phyloP scores from a whole-genome alignment of 2,888 invertebrate species.

The Linnaemya vulpina region DNA sequence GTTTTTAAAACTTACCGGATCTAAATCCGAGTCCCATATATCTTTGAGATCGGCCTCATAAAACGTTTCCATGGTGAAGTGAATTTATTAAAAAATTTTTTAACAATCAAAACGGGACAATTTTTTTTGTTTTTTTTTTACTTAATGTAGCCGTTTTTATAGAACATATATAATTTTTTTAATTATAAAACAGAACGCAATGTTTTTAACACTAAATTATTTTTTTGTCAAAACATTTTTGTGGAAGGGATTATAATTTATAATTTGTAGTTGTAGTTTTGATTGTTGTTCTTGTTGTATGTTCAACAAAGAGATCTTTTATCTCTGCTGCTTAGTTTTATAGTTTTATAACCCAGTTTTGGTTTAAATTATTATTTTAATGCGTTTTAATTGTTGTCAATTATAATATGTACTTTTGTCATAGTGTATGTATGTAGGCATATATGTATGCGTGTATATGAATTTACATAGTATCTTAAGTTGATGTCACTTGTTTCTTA shows the following conservation, averaged over 20 bases:
- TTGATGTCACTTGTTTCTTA: constrained; percentile 54
- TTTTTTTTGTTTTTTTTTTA: constrained; percentile 11
- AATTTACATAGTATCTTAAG: neutral
- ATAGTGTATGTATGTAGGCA: too few relatives aligned
- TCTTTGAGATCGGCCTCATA: constrained; percentile 91
- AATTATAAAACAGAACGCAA: neutral
- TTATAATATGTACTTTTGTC: constrained; percentile 33
- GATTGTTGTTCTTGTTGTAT: constrained; percentile 7
- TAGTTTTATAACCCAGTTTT: constrained; percentile 63
- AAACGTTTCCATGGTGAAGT: constrained; percentile 87
- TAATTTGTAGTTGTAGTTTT: constrained; percentile 13
- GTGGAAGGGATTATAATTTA: neutral
- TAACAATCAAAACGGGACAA: neutral
- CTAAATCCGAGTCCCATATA: constrained; percentile 92
- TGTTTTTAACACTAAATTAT: constrained; percentile 13
- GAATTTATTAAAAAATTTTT: constrained; percentile 44
- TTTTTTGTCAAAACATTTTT: constrained; percentile 34
- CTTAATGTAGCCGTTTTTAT: constrained; percentile 1
- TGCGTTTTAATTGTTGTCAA: constrained; percentile 43
- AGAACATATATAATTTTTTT: neutral
- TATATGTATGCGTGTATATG: neutral
- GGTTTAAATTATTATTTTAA: constrained; percentile 20
- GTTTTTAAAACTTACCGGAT: constrained; percentile 87
- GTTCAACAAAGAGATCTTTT: constrained; percentile 22
- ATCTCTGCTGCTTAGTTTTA: constrained; percentile 47